Base-by-base conservation (phyloP, 2,888 invertebrate species). In the Cosmopolites sordidus region DNA sequence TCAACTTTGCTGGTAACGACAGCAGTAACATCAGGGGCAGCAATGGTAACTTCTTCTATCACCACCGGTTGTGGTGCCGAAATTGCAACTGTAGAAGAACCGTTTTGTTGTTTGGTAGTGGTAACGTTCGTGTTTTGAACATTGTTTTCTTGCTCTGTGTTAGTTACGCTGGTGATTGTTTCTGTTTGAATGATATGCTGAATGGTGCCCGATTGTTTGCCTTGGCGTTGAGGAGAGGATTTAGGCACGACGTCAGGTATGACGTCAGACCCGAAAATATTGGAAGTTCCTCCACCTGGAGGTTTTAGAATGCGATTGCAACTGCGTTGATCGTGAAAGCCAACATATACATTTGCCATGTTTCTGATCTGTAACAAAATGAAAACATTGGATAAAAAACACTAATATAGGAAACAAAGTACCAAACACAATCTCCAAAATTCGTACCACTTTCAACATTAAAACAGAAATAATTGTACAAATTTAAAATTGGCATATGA, bases 261-360 rank as follows among this genome's bases (percentile, higher is more conserved):
- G 6, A 37, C 29, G 29, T 58, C 56, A 12, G 48, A 58, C 8
- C 58, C 58, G 46, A 63, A 63, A 45, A 63, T 61, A 44, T 62
- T 59, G 15, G 63, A 63, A 1, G 63, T 58, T 3, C 58, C 62
- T 5, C 64, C 64, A n/a, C 64, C 64, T 27, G 64, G 64, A 15
- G 64, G 64, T 53, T 64, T 64, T 29, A 64, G 48, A 1, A 63
- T 56, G 22, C 64, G 56, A 48, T 58, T 63, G 55, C 61, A 56
- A 48, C 54, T 62, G 47, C 60, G 59, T 16, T 59, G 58, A 38
- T 63, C 62, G n/a, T 58, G 60, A 42, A 63, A 62, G n/a, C 64
- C 64, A 11, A 64, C 62, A 41, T 52, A 61, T n/a, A 64, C 54
- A 50, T 62, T 51, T 9, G 62, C 48, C 63, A 63, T 63, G 15